These are phyloP conservation scores for Drosophila subsilvestris DNA, from an alignment of 2,888 invertebrate genomes.

Conservation along the genomic window DNA sequence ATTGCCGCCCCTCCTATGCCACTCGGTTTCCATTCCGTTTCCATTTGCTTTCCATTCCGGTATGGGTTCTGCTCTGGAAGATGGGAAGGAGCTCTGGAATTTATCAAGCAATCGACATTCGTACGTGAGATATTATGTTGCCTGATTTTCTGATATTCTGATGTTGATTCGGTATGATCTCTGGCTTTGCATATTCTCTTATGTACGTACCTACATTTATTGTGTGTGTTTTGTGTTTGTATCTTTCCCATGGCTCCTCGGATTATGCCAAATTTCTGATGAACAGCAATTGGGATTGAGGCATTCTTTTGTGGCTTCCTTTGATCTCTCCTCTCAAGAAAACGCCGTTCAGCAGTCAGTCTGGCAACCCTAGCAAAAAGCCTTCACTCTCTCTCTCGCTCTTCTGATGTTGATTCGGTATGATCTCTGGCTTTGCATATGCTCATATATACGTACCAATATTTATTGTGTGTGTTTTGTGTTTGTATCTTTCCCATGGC, in stretches of 20 bases:
- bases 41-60: conserved; percentile 33
- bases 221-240: not conserved
- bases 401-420: conserved; percentile 35
- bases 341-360: not conserved
- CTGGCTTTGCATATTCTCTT: conserved; percentile 10
- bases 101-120: conserved; percentile 48
- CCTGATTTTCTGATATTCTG: conserved; percentile 43
- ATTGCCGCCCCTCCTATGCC: conserved; percentile 14
- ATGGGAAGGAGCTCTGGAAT: conserved; percentile 59
- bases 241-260: conserved; percentile 37
- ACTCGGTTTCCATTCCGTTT: not conserved
- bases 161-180: conserved; percentile 42
- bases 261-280: conserved; percentile 23
- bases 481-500: conserved; percentile 30
- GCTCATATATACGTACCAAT: not conserved
- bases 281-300: conserved; percentile 18
- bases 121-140: conserved; percentile 70
- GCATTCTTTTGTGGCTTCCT: not conserved
- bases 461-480: not conserved
- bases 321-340: not conserved
- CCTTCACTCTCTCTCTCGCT: not conserved
- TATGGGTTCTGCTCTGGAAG: conserved; percentile 33
- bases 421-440: conserved; percentile 32
- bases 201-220: too few relatives aligned
- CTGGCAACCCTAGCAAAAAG: conserved; percentile 21